These are phyloP conservation scores for Spilosoma lubricipeda DNA, from an alignment of 2,888 invertebrate genomes.

Conservation along the genomic window DNA sequence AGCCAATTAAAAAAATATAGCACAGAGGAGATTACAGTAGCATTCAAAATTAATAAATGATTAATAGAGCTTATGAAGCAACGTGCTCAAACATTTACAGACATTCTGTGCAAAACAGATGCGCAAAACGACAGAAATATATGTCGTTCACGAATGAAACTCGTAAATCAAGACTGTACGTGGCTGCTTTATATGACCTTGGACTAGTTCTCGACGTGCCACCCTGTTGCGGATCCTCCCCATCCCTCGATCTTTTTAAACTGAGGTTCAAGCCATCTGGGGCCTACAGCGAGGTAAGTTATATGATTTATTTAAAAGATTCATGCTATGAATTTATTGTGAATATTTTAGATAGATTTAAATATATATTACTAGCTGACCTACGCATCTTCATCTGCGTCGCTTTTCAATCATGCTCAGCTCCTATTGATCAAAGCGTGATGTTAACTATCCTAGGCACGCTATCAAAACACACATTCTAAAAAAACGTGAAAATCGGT, in stretches of 20 bases:
- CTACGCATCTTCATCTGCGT: no score
- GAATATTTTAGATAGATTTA: background rate
- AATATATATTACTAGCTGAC: no score
- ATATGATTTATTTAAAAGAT: background rate
- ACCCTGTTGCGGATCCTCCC: constrained; percentile 1
- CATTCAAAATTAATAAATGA: no score
- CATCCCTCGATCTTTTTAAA: constrained; percentile 24
- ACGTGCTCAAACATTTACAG: background rate
- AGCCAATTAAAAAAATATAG: no score
- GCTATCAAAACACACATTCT: no score
- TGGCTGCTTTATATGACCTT: constrained; percentile 42
- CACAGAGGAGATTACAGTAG: no score
- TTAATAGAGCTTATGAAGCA: no score
- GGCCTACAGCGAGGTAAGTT: constrained; percentile 9
- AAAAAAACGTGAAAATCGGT: no score
- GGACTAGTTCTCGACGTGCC: constrained; percentile 26
- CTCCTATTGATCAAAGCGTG: no score
- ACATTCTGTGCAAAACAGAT: background rate
- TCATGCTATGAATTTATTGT: background rate
- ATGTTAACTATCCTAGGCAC: no score
- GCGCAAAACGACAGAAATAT: constrained; percentile 21
- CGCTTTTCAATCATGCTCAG: no score
- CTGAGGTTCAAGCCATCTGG: constrained; percentile 33
- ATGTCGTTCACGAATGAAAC: constrained; percentile 30
- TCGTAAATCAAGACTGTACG: constrained; percentile 38